Base-by-base conservation (phyloP, 2,797 vertebrate genomes). In the Odontamblyopus lacepedii region DNA sequence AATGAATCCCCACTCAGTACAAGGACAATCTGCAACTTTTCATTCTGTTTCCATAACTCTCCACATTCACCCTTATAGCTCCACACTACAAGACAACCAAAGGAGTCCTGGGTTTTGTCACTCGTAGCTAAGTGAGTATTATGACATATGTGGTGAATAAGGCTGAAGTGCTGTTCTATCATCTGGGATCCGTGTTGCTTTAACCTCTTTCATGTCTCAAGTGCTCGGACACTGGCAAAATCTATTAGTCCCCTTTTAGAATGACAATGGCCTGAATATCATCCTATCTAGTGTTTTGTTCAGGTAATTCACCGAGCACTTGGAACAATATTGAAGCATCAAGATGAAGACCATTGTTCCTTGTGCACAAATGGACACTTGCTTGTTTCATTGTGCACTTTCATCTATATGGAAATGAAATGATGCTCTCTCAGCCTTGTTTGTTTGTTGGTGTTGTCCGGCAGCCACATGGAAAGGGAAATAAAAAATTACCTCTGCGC, bases 341-440 rank as follows among this genome's bases (percentile, higher is more conserved):
- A 87, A 91, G 89, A 92, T 93, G 91, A 89, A 92, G 88, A 91
- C 87, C 86, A 87, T 89, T 87, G 89, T 87, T 84, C 78, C 88
- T 93, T 85, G 85, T 90, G 87, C 77, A 88, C 88, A 92, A 89
- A 91, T 85, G 84, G 81, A 92, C 91, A 92, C 90, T 92, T 91
- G 89, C 88, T 88, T 90, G 85, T 91, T 91, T 91, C 91, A 91
- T 91, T 79, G 78, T 70, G 70, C 85, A 81, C 84, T 91, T 92
- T 91, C 87, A 92, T 94, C 90, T 93, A 92, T 92, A 93, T 94
- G 92, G 89, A 94, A 93, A 93, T 93, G 74, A 89, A 92, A 91
- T 81, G 78, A 90, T 84, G 85, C 53, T 19, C 81, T 87, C 83
- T 85, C 75, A 83, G 84, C 80, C 86, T 85, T 90, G 72, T 92